Evolutionary conservation across 2,797 vertebrate genomes (phyloP), one percentile per base, ranked within the genome.

Genomic region (Moxostoma hubbsi): DNA sequence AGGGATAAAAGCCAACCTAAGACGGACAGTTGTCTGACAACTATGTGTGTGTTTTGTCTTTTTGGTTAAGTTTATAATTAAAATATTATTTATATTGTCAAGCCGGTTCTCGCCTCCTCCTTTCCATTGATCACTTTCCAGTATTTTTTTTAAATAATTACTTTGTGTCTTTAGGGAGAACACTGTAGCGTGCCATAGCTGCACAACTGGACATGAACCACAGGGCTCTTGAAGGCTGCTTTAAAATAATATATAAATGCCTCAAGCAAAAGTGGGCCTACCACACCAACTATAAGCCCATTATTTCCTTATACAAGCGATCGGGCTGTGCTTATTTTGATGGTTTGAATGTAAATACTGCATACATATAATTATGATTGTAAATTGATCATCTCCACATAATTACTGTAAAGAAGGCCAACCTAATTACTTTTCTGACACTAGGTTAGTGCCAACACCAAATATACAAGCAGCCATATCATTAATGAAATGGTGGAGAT

Each of bases 371-470:
- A 46, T 67, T 67, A 49, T 61, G 55, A 45, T 15, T 58, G 57
- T 58, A 76, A 65, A 24, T 74, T 66, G 59, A 78, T 75, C 76
- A 81, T 77, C 68, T 78, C 61, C 24, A 24, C 24, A 24, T 24
- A 24, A 73, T 77, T 77, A 77, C 45, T 77, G 66, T 82, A 54
- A 81, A 75, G 78, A 50, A 67, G 63, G 72, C 73, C 57, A 79
- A 55, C 16, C 24, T 64, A 85, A 79, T 83, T 71, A 74, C 15
- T 49, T 84, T 80, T 62, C 57, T 70, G 64, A 57, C 68, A 50
- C 36, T 24, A 64, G 84, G 78, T 68, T 43, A 71, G 66, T 11
- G 53, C 70, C 69, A 78, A 24, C 55, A 61, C 51, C 78, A 79
- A 66, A 78, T 58, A 74, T 18, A 68, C 58, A n/a, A n/a, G n/a